Percentiles rank a stretch among this genome's conserved stretches.
phyloP scores from a whole-genome alignment of 2,797 vertebrate genomes.

The Onychomys arenicola region DNA sequence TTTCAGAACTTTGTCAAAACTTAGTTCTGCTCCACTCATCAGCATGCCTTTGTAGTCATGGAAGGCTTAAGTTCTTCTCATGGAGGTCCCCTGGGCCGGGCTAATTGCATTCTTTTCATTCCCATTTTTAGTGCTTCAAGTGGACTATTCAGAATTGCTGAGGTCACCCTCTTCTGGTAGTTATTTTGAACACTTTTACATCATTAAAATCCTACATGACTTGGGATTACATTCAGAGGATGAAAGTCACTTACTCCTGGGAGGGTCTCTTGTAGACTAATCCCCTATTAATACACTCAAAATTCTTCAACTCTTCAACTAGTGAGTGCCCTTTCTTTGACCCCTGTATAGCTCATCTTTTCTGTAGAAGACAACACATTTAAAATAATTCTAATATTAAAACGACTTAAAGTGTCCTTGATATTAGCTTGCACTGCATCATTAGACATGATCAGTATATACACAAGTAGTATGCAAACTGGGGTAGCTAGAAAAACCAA shows the following conservation, averaged over 20 bases:
- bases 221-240: conserved; percentile 42
- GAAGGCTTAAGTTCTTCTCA: not conserved
- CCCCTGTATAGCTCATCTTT: conserved; percentile 50
- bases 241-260: conserved; percentile 41
- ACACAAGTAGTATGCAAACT: not conserved
- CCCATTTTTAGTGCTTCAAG: conserved; percentile 64
- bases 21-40: conserved; percentile 21
- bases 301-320: conserved; percentile 49
- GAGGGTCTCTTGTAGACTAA: conserved; percentile 18
- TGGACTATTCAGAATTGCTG: conserved; percentile 55
- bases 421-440: not conserved
- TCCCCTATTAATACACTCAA: conserved; percentile 38
- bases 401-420: not conserved
- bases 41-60: not conserved
- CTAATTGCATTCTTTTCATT: conserved; percentile 70
- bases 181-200: conserved; percentile 61
- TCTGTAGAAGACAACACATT: conserved; percentile 11
- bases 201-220: conserved; percentile 55
- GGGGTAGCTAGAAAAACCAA: not conserved
- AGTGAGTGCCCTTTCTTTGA: conserved; percentile 50
- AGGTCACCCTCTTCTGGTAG: conserved; percentile 61
- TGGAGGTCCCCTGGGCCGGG: not conserved
- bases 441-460: not conserved
- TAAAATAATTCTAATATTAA: conserved; percentile 23
- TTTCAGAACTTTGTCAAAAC: conserved; percentile 28